Evolutionary conservation across 2,113 vertebrate species (phyloP), one percentile per base, ranked within the genome.

Genomic region (Silurus meridionalis): DNA sequence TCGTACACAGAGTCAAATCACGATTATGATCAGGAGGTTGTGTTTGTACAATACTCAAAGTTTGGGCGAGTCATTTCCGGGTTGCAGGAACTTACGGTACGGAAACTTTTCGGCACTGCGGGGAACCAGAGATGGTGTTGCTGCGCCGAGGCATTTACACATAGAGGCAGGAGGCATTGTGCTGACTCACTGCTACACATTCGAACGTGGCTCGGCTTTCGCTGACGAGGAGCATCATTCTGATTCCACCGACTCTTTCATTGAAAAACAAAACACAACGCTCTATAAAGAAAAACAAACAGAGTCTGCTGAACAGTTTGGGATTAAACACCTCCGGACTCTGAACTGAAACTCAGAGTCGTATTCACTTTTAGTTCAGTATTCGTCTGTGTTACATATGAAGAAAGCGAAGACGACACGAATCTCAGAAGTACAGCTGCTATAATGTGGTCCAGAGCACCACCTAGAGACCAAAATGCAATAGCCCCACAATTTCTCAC

Each of bases 161-260:
- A 89, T 78, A 82, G 71, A 81, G 81, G 80, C 75, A 85, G 80
- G 48, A 60, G 83, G 57, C 9, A 21, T 81, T 81, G 52, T 89
- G 89, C 89, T 90, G 87, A 90, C 87, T 89, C 87, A 86, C 81
- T 86, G 86, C 80, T 81, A 86, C 60, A 83, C 87, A 88, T 89
- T 87, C 83, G 89, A 87, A 84, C 83, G 77, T 64, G 63, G 19
- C 75, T 28, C 60, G 46, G 46, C 80, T 85, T 87, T 90, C 15
- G 81, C 87, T 89, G 89, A 90, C 85, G 53, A 67, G 48, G 83
- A 64, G 80, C 75, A 83, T 88, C 14, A 52, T 72, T 80, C 83
- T 63, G 67, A 87, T 87, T 79, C 66, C 85, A 80, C 57, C n/a
- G n/a, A 88, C 58, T 66, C 80, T 50, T 37, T 46, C 37, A 61